phyloP scores from a whole-genome alignment of 2,113 vertebrate species.

The Rostratula benghalensis region DNA sequence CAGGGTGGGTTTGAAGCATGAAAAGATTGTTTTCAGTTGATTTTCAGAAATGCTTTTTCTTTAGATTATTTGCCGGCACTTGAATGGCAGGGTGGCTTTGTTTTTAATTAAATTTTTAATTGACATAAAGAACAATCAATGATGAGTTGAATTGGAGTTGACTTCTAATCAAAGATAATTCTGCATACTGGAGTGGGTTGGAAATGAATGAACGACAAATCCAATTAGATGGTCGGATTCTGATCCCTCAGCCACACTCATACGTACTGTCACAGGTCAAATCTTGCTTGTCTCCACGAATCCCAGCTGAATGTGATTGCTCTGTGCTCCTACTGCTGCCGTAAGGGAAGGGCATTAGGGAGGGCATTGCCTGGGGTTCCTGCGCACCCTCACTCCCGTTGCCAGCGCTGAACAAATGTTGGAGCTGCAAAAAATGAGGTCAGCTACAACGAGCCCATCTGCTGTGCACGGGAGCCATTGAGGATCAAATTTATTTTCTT shows the following conservation, averaged over 20 bases:
- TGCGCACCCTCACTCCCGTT: neutral
- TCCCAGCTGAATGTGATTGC: neutral
- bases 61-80: neutral
- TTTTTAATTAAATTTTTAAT: slow-evolving; percentile 25
- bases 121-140: neutral
- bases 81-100: neutral
- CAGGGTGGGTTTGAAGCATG: neutral
- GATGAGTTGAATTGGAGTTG: slow-evolving; percentile 25
- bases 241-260: neutral
- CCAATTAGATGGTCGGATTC: neutral
- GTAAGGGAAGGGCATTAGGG: neutral
- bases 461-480: neutral
- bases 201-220: slow-evolving; percentile 22
- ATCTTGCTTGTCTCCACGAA: neutral
- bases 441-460: slow-evolving; percentile 2
- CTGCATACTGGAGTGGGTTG: neutral
- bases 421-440: slow-evolving; percentile 31
- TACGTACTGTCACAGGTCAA: neutral
- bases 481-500: slow-evolving; percentile 6
- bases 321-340: neutral
- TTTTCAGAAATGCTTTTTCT: neutral
- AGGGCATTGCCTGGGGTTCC: neutral
- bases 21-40: neutral
- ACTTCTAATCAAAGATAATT: slow-evolving; percentile 44
- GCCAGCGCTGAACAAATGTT: neutral